Conservation (phyloP, 2,888 invertebrate species). For the Temnothorax ravouxi region DNA sequence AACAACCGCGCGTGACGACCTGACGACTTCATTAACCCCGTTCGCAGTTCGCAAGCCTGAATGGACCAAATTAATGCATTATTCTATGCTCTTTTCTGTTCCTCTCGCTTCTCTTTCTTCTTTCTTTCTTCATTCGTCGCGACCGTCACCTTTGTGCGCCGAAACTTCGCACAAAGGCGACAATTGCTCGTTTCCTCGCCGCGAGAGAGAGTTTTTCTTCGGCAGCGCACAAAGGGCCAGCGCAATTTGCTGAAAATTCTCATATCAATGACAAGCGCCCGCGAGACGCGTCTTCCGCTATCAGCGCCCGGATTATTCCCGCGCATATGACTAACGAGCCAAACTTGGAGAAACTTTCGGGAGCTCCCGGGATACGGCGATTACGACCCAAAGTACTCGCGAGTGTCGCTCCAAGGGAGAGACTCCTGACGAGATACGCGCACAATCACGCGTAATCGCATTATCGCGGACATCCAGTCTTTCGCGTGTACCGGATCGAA, state of each 20-base stretch:
- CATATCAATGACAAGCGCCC: slow-evolving; percentile 9
- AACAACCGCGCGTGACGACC: slow-evolving; percentile 33
- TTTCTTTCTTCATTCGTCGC: not conserved
- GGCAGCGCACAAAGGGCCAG: not conserved
- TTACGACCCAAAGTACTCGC: slow-evolving; percentile 16
- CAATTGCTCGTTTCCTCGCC: slow-evolving; percentile 19
- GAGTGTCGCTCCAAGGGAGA: not conserved
- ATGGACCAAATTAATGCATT: slow-evolving; percentile 29
- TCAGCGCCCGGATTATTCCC: slow-evolving; percentile 35
- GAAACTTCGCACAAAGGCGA: slow-evolving; percentile 29
- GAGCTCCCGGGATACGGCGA: slow-evolving; percentile 22
- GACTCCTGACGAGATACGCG: slow-evolving; percentile 1
- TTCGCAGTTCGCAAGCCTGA: slow-evolving; percentile 8
- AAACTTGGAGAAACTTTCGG: slow-evolving; percentile 24
- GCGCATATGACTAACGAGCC: slow-evolving; percentile 33
- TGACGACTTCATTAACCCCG: slow-evolving; percentile 44
- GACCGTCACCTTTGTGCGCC: slow-evolving; percentile 3
- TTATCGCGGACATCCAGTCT: slow-evolving; percentile 5
- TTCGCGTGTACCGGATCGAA: not conserved
- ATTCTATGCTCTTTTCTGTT: not conserved
- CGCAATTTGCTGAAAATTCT: slow-evolving; percentile 16
- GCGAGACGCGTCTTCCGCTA: not conserved
- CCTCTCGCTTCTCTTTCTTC: not conserved
- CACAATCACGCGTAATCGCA: slow-evolving; percentile 43
- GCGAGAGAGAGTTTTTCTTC: slow-evolving; percentile 2